These are phyloP conservation scores for Rattus rattus DNA, from an alignment of 2,113 vertebrate genomes.

Conservation along the genomic window DNA sequence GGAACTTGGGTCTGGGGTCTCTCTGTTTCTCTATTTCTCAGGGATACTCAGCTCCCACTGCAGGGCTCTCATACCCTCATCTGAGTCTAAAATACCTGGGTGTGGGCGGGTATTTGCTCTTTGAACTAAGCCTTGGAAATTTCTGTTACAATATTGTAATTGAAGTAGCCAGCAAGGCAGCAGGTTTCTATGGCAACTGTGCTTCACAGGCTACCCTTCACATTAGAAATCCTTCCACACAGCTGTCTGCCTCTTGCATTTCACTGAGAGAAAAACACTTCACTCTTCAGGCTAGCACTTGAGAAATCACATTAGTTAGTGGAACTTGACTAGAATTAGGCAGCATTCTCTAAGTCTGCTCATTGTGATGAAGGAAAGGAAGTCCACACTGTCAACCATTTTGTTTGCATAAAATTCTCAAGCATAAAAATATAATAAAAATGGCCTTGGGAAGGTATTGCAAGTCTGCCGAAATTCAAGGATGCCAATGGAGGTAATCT, in stretches of 20 bases:
- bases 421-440: neutral
- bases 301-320: neutral
- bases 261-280: neutral
- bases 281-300: neutral
- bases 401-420: neutral
- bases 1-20: neutral
- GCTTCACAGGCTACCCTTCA: neutral
- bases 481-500: neutral
- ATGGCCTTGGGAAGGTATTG: neutral
- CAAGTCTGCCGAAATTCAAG: neutral
- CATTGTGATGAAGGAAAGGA: neutral
- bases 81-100: neutral
- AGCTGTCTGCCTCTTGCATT: neutral
- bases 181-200: constrained; percentile 32
- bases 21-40: neutral
- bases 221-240: neutral
- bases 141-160: neutral
- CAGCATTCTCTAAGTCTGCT: neutral
- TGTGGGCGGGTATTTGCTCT: neutral
- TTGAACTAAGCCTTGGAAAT: neutral
- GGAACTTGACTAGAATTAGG: neutral
- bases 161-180: neutral
- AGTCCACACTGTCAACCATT: neutral
- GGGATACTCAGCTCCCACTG: rapidly evolving
- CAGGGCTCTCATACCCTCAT: too few relatives aligned